Percentiles rank a stretch among this genome's conserved stretches.
These are phyloP conservation scores for Hemiscyllium ocellatum DNA, from an alignment of 2,113 vertebrate genomes.

Conservation along the genomic window DNA sequence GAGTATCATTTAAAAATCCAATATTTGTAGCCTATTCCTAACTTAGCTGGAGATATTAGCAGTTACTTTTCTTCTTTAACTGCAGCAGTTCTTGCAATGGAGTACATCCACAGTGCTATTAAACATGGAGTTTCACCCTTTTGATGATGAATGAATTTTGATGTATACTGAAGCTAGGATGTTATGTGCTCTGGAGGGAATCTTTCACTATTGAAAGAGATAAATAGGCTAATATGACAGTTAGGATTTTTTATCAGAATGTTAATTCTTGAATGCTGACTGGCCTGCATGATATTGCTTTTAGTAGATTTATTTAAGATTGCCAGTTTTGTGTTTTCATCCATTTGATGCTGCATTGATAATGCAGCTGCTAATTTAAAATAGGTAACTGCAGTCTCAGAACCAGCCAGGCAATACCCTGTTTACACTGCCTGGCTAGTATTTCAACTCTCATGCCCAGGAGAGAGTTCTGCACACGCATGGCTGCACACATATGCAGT, in stretches of 20 bases:
- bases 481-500: background rate
- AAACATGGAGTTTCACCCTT: background rate
- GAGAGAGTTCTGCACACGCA: background rate
- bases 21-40: background rate
- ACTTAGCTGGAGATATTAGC: background rate
- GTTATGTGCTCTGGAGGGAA: background rate
- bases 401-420: background rate
- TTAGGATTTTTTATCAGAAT: background rate
- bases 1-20: background rate
- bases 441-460: background rate
- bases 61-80: background rate
- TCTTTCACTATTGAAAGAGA: background rate
- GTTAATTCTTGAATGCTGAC: background rate
- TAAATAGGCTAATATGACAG: background rate
- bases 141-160: background rate
- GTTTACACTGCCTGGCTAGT: background rate
- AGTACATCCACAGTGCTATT: background rate
- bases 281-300: background rate
- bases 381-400: background rate
- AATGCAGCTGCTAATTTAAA: background rate
- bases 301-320: background rate
- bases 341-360: background rate
- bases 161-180: background rate
- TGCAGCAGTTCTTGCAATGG: no score
- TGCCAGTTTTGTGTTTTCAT: background rate